phyloP scores from a whole-genome alignment of 2,113 vertebrate species.

The Ranitomeya imitator region DNA sequence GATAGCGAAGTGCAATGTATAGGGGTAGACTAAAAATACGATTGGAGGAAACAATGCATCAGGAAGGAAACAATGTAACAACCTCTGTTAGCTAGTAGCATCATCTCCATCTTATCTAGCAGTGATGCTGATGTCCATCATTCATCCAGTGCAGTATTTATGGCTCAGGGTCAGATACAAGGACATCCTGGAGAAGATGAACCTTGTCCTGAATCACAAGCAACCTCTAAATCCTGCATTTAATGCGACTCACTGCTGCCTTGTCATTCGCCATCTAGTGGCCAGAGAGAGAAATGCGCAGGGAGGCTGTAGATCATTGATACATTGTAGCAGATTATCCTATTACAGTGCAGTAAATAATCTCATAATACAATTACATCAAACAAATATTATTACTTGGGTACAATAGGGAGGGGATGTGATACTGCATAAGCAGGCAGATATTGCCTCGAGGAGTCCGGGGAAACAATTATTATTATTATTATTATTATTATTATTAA shows the following conservation, averaged over 20 bases:
- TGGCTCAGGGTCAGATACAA: neutral
- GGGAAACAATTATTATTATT: too few species aligned
- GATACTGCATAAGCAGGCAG: too few species aligned
- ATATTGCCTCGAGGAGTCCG: too few species aligned
- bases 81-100: neutral
- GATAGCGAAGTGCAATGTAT: neutral
- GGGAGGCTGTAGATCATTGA: neutral
- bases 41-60: neutral
- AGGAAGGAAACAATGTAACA: neutral
- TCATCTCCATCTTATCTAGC: neutral
- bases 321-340: neutral
- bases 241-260: neutral
- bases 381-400: too few species aligned
- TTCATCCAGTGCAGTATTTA: neutral
- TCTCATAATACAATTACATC: too few species aligned
- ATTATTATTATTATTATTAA: too few species aligned
- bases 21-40: neutral
- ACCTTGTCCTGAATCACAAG: neutral
- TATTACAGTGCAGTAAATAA: neutral
- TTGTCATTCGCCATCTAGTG: conserved; percentile 45
- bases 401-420: too few species aligned
- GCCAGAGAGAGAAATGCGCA: neutral
- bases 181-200: neutral
- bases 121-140: neutral
- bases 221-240: neutral